Evolutionary conservation across 2,113 vertebrate species (phyloP).

Genomic region (Gambusia holbrooki): DNA sequence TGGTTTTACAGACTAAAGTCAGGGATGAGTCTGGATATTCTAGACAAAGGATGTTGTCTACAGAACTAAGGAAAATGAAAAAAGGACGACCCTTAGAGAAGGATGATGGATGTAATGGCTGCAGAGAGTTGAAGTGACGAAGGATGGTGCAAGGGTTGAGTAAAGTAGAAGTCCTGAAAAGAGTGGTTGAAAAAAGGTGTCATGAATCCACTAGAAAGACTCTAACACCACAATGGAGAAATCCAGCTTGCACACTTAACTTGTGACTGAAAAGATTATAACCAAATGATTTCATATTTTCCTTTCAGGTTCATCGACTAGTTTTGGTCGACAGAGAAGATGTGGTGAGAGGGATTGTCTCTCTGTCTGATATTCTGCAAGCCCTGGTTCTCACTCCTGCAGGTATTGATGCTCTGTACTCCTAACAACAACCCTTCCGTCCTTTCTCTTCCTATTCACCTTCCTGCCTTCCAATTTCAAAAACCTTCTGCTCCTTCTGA

Average conservation of each 20-base stretch:
- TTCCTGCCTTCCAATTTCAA: not conserved
- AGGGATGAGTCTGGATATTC: too few relatives aligned
- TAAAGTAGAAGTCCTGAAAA: too few relatives aligned
- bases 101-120: too few relatives aligned
- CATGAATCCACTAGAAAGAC: too few relatives aligned
- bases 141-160: too few relatives aligned
- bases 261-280: not conserved
- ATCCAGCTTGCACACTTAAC: not conserved
- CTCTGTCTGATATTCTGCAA: conserved; percentile 97
- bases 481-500: conserved; percentile 29
- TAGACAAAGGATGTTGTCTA: too few relatives aligned
- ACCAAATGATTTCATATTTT: not conserved
- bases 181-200: too few relatives aligned
- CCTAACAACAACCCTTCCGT: conserved; percentile 74
- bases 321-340: conserved; percentile 90
- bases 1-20: too few relatives aligned
- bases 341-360: conserved; percentile 90
- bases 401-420: conserved; percentile 93
- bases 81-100: too few relatives aligned
- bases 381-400: conserved; percentile 93
- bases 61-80: too few relatives aligned
- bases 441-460: not conserved
- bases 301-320: conserved; percentile 91
- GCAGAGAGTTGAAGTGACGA: too few relatives aligned
- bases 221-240: not conserved